Percentiles rank a stretch among this genome's conserved stretches.
phyloP scores from a whole-genome alignment of 1,140 invertebrate species.

The Laupala kohalensis region DNA sequence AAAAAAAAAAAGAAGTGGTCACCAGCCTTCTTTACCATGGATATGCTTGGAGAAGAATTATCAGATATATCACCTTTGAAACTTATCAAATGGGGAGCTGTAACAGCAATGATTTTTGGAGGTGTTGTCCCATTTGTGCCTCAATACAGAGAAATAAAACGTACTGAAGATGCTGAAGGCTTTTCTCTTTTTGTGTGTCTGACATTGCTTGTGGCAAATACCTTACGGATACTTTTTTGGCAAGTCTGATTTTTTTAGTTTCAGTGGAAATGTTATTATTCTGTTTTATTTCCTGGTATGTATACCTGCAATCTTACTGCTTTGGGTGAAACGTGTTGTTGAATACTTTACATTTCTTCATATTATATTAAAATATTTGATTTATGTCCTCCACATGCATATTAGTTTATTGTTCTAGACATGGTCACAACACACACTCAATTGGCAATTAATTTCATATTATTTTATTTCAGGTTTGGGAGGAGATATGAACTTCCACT shows the following conservation, averaged over 20 bases:
- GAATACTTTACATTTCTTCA: no score
- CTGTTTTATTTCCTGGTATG: background rate
- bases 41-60: slow-evolving; percentile 21
- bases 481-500: slow-evolving; percentile 90
- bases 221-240: slow-evolving; percentile 95
- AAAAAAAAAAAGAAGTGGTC: no score
- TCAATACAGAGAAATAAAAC: slow-evolving; percentile 85
- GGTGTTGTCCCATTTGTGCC: slow-evolving; percentile 79
- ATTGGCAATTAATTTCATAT: no score
- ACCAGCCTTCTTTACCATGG: no score
- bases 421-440: no score
- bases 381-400: no score
- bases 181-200: slow-evolving; percentile 96
- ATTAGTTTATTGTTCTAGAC: no score
- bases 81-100: slow-evolving; percentile 20
- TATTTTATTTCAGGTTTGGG: slow-evolving; percentile 74
- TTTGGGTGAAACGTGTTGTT: background rate
- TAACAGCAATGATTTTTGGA: slow-evolving; percentile 78
- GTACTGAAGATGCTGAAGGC: slow-evolving; percentile 81
- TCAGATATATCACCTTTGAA: slow-evolving; percentile 21
- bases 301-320: background rate
- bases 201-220: slow-evolving; percentile 87
- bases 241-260: slow-evolving; percentile 36
- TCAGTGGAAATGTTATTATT: background rate
- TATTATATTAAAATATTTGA: no score